Percentiles rank a stretch among this genome's conserved stretches.
These are phyloP conservation scores for Octodonta nipae DNA, from an alignment of 2,888 invertebrate species.

Conservation along the genomic window DNA sequence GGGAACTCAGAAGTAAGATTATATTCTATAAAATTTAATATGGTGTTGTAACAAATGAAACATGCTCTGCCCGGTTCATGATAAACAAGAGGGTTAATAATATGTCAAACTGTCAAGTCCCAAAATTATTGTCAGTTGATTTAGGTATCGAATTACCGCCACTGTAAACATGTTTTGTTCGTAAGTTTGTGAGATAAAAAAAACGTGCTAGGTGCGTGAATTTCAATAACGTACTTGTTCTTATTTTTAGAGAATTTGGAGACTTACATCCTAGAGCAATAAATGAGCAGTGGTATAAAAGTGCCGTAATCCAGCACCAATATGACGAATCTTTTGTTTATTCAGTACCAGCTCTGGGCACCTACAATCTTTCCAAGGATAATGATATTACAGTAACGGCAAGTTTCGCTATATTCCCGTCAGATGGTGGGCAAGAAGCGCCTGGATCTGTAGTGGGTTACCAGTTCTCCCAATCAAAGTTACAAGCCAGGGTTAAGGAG, in stretches of 20 bases:
- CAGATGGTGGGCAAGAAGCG: slow-evolving; percentile 60
- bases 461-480: slow-evolving; percentile 60
- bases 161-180: too few relatives aligned
- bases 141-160: too few relatives aligned
- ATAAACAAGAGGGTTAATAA: too few relatives aligned
- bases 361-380: slow-evolving; percentile 34
- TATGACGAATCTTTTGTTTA: slow-evolving; percentile 67
- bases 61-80: too few relatives aligned
- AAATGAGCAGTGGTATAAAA: slow-evolving; percentile 84
- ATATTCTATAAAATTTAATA: slow-evolving; percentile 3
- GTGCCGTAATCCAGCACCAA: slow-evolving; percentile 74
- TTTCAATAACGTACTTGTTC: too few relatives aligned
- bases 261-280: slow-evolving; percentile 63
- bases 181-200: too few relatives aligned
- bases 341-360: slow-evolving; percentile 45
- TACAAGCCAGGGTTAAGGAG: slow-evolving; percentile 56
- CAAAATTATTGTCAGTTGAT: too few relatives aligned
- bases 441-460: slow-evolving; percentile 83
- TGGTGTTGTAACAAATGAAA: neutral
- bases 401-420: slow-evolving; percentile 71
- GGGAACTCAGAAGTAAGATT: slow-evolving; percentile 15
- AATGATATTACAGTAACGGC: slow-evolving; percentile 59
- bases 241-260: slow-evolving; percentile 51
- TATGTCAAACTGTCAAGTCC: too few relatives aligned
- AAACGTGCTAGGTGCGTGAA: too few relatives aligned